Percentiles rank a stretch among this genome's conserved stretches.
phyloP scores from a whole-genome alignment of 2,888 invertebrate genomes.

The Pandemis cinnamomeana region DNA sequence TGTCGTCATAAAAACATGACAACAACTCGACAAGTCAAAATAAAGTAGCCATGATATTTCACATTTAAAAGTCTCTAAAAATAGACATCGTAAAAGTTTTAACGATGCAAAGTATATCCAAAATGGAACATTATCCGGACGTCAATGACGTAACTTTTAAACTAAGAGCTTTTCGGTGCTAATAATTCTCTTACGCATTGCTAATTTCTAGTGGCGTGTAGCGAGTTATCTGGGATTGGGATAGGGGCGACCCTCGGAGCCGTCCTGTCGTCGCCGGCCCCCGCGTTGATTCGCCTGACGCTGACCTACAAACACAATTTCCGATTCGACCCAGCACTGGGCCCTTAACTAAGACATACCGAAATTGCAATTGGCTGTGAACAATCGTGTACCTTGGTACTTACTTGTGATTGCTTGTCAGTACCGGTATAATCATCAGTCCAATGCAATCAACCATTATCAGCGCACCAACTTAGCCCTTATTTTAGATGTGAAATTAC shows the following conservation, averaged over 20 bases:
- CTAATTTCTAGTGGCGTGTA: slow-evolving; percentile 32
- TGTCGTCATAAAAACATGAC: not conserved
- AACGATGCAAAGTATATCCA: slow-evolving; percentile 10
- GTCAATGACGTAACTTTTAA: slow-evolving; percentile 14
- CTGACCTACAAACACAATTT: slow-evolving; percentile 81
- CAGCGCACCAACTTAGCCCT: not conserved
- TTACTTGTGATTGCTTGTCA: slow-evolving; percentile 9
- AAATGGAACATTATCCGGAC: slow-evolving; percentile 14
- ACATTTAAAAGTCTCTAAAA: not conserved
- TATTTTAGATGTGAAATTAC: not conserved
- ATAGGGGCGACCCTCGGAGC: slow-evolving; percentile 50
- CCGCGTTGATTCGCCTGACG: slow-evolving; percentile 76
- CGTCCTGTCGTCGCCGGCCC: slow-evolving; percentile 51
- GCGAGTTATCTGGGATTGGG: slow-evolving; percentile 42
- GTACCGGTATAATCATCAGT: not conserved
- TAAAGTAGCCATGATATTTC: slow-evolving; percentile 10
- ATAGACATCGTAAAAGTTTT: slow-evolving; percentile 12
- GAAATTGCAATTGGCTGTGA: slow-evolving; percentile 18
- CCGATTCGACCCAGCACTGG: slow-evolving; percentile 46
- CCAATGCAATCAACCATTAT: not conserved
- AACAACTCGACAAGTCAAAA: not conserved
- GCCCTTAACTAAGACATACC: slow-evolving; percentile 19
- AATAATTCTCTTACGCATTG: not conserved
- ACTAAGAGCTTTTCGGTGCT: slow-evolving; percentile 3
- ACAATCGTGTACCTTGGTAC: not conserved